phyloP scores from a whole-genome alignment of 2,113 vertebrate genomes.

The Rynchops niger region DNA sequence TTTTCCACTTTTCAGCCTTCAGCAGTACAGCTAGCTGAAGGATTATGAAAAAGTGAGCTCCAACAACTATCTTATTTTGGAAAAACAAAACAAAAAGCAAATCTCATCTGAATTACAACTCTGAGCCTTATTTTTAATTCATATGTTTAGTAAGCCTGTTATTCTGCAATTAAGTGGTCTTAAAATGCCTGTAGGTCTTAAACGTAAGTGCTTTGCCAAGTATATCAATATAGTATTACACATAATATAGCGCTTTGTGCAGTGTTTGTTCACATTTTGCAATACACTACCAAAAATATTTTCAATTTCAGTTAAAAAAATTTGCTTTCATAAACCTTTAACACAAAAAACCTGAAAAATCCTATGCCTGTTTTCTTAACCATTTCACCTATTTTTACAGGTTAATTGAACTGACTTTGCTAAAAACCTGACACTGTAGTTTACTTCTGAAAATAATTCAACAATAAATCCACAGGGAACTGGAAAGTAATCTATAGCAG shows the following conservation, averaged over 20 bases:
- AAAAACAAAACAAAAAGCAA: background rate
- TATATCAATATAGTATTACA: background rate
- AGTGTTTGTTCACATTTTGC: background rate
- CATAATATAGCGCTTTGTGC: background rate
- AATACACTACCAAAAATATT: background rate
- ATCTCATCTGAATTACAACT: conserved; percentile 42
- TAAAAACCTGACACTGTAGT: background rate
- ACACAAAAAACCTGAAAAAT: background rate
- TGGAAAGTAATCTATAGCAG: background rate
- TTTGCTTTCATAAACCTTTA: background rate
- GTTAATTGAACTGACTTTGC: background rate
- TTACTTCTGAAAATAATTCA: conserved; percentile 17
- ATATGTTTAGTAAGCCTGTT: background rate
- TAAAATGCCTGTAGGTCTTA: background rate
- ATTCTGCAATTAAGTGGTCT: conserved; percentile 19
- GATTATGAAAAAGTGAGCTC: background rate
- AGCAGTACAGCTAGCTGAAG: background rate
- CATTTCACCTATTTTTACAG: background rate
- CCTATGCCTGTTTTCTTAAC: background rate
- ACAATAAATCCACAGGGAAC: background rate
- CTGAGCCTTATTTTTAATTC: conserved; percentile 3
- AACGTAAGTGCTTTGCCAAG: background rate
- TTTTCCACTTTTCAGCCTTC: background rate
- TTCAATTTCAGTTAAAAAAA: background rate
- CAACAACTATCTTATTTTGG: background rate